Evolutionary conservation across 1,140 invertebrate species (phyloP).

Genomic region (Dendrolimus punctatus): DNA sequence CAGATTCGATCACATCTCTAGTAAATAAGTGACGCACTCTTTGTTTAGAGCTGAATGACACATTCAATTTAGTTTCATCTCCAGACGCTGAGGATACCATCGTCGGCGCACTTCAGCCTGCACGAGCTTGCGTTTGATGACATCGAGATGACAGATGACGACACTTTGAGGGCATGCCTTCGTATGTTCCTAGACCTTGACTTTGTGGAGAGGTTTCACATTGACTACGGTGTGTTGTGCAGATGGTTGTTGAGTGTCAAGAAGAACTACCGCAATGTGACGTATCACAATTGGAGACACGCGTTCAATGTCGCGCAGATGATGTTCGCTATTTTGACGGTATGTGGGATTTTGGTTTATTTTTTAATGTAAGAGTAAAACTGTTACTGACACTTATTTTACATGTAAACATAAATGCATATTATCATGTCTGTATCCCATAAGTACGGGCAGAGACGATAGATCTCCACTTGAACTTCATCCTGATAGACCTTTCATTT

Average conservation of each 20-base stretch:
- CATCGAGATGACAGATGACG: constrained; percentile 87
- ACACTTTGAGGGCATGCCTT: constrained; percentile 88
- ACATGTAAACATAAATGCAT: too few species aligned
- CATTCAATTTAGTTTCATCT: constrained; percentile 15
- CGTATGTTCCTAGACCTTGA: constrained; percentile 94
- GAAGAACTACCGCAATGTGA: constrained; percentile 97
- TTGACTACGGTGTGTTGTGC: constrained; percentile 90
- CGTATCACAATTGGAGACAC: constrained; percentile 97
- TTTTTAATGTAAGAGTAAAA: background rate
- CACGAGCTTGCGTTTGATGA: constrained; percentile 92
- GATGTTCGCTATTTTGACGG: constrained; percentile 95
- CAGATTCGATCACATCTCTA: background rate
- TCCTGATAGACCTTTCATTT: too few species aligned
- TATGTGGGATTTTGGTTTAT: constrained; percentile 62
- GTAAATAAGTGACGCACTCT: background rate
- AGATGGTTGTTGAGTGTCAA: constrained; percentile 95
- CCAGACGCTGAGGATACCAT: constrained; percentile 83
- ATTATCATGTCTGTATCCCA: too few species aligned
- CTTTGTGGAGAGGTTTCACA: constrained; percentile 91
- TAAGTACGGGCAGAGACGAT: too few species aligned
- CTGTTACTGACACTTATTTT: too few species aligned
- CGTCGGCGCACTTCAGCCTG: constrained; percentile 85
- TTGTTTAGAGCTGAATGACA: background rate
- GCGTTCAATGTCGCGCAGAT: constrained; percentile 97
- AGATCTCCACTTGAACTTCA: too few species aligned